Evolutionary conservation across 1,140 invertebrate species (phyloP), one percentile per base, ranked within the genome.

Genomic region (Zaprionus kolodkinae): DNA sequence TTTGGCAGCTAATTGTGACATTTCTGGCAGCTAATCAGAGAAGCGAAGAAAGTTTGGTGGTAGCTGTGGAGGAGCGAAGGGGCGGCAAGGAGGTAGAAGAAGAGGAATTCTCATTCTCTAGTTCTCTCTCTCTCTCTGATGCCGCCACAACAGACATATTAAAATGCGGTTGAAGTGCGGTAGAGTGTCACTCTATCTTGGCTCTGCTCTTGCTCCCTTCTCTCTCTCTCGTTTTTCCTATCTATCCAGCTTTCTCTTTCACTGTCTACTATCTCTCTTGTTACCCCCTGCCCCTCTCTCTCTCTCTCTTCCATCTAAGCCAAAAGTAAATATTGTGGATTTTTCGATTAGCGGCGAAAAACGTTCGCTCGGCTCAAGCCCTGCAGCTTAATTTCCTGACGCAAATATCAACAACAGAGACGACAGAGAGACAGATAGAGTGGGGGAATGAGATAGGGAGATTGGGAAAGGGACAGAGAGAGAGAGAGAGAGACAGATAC

Each of bases 321-420:
- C 36, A 21, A 61, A 64, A 64, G 40, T 50, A 65, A 72, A 65
- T 72, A 67, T 72, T 72, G 69, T 38, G 69, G 63, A 72, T 62
- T 72, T 72, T 67, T 76, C 69, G 69, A 76, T 76, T 67, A 76
- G 74, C 48, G 69, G 13, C n/a, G 17, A 30, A 56, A 56, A 50
- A 56, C 57, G 52, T 40, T 56, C 52, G 10, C 33, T 63, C 50
- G 62, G 54, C 66, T 69, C 40, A 64, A 56, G 80, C 73, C 79
- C 70, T 54, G 67, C 67, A 88, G 84, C 84, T 87, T 88, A 68
- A 87, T 87, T 87, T 87, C 79, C 83, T 79, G 80, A 68, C 69
- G 79, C 79, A 88, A 87, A 87, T 83, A 88, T 87, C 84, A 88
- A 86, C 79, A 86, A 6, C 27, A 72, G n/a, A 15, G 74, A 62